Evolutionary conservation across 2,888 invertebrate genomes (phyloP).

Genomic region (Sclerodermus sp.): DNA sequence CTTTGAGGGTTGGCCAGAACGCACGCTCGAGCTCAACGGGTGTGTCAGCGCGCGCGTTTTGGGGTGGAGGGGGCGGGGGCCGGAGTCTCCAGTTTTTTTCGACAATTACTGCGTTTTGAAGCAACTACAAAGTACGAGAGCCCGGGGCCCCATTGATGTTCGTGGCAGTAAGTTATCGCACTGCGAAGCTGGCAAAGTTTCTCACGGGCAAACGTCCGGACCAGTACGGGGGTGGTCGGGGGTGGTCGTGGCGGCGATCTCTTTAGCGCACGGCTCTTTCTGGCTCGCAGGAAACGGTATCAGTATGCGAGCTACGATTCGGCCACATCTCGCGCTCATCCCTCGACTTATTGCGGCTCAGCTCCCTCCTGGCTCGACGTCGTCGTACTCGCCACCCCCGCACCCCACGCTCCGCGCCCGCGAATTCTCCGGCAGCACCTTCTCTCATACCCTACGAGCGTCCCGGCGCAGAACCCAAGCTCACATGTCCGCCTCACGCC

Average conservation of each 20-base stretch:
- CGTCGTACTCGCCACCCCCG: slow-evolving; percentile 27
- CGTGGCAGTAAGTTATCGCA: too few relatives aligned
- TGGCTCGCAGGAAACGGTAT: slow-evolving; percentile 43
- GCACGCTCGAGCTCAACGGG: too few relatives aligned
- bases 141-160: too few relatives aligned
- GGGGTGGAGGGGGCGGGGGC: not conserved
- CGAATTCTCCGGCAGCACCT: not conserved
- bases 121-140: not conserved
- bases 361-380: slow-evolving; percentile 34
- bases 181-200: too few relatives aligned
- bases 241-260: too few relatives aligned
- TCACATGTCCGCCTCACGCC: slow-evolving; percentile 37
- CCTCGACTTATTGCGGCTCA: slow-evolving; percentile 59
- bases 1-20: too few relatives aligned
- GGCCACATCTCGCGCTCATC: slow-evolving; percentile 58
- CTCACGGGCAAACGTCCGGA: too few relatives aligned
- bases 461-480: slow-evolving; percentile 15
- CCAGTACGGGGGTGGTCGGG: too few relatives aligned
- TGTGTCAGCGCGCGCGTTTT: too few relatives aligned
- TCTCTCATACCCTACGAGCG: not conserved
- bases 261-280: slow-evolving; percentile 8
- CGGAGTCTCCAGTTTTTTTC: too few relatives aligned
- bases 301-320: slow-evolving; percentile 57
- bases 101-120: not conserved
- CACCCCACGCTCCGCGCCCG: not conserved